Evolutionary conservation across 2,113 vertebrate species (phyloP).

Genomic region (Alethe diademata): DNA sequence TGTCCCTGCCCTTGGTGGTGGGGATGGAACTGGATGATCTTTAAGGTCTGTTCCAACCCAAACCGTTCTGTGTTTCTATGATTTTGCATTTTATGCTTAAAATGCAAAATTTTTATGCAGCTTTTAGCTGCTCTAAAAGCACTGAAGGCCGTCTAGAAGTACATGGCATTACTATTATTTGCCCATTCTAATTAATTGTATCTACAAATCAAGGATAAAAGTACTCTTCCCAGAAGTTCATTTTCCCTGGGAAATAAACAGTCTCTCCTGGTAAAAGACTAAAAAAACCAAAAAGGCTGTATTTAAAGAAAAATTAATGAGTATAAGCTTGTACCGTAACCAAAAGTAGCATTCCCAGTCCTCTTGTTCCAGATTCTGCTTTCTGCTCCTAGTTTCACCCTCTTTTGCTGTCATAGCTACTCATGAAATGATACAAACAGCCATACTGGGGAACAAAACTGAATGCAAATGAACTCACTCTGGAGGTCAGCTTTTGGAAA

Average conservation of each 20-base stretch:
- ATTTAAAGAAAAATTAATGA: neutral
- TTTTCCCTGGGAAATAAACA: neutral
- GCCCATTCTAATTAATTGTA: neutral
- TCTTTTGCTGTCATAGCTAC: neutral
- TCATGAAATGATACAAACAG: accelerated
- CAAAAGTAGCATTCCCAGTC: neutral
- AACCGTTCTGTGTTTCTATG: neutral
- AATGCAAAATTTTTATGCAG: too few relatives aligned
- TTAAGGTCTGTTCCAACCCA: neutral
- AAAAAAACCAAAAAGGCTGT: neutral
- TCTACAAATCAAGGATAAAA: neutral
- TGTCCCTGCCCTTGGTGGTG: neutral
- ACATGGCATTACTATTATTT: neutral
- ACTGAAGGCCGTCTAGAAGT: neutral
- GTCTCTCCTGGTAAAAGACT: neutral
- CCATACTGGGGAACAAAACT: neutral
- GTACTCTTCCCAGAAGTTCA: neutral
- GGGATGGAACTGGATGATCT: neutral
- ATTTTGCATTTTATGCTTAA: neutral
- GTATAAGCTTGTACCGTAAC: neutral
- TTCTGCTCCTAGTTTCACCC: neutral
- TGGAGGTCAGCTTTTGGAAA: neutral
- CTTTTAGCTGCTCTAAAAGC: neutral
- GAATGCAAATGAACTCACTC: neutral
- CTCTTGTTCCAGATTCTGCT: neutral